Evolutionary conservation across 2,113 vertebrate species (phyloP), one percentile per base, ranked within the genome.

Genomic region (Siniperca knerii): DNA sequence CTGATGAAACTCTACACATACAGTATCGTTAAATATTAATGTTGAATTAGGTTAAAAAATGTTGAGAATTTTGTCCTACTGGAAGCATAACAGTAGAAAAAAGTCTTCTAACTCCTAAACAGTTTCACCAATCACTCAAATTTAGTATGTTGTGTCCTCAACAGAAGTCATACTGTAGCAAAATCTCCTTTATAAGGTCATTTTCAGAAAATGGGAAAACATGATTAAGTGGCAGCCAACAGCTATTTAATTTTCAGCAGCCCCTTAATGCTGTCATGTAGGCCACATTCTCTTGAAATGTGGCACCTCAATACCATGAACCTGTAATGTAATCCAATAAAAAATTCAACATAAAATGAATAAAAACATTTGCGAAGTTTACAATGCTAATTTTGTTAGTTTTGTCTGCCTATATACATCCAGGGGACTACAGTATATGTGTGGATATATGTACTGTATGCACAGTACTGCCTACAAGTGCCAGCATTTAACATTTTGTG

Each of bases 141-240:
- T 5, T 7, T 21, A 4, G 6, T 16, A 2, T 58, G 23, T 12
- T 58, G 54, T 25, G 29, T 29, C 29, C 29, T 29, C 29, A 29
- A 29, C 29, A 29, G 29, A 54, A 52, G 37, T 29, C 6, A 3
- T 46, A 1, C 2, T 18, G 2, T 9, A 57, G 9, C 2, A 62
- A 62, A 76, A 70, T n/a, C 5, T 54, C 48, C 65, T 54, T 76
- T 20, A 54, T 70, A 29, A 46, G 55, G 8, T 77, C 9, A 64
- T 37, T 44, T 1, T 15, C 44, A 72, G 60, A 21, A 54, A 60
- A 42, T 8, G 15, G 42, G 20, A 69, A 60, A 37, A 18, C 35
- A 77, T 67, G 23, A 58, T 57, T 33, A 68, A 55, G 55, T 21
- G 50, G 37, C 58, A 65, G 29, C 1, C 21, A 58, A 48, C 15